Evolutionary conservation across 1,140 invertebrate genomes (phyloP).

Genomic region (Asobara japonica): DNA sequence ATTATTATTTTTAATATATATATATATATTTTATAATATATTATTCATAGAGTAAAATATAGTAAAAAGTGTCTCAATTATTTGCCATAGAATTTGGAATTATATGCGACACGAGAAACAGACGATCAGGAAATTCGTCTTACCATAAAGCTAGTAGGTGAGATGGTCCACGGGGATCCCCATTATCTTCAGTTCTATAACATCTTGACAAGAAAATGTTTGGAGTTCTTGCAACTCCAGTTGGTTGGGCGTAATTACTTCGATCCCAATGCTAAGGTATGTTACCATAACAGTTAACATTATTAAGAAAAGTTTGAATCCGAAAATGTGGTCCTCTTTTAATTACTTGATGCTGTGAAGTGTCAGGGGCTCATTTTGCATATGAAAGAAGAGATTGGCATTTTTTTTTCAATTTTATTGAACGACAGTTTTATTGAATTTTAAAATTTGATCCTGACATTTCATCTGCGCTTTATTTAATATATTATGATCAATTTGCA

Average conservation of each 20-base stretch:
- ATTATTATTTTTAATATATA: not conserved
- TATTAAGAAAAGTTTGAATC: too few species aligned
- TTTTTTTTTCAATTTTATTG: too few species aligned
- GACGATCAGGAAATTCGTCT: constrained; percentile 56
- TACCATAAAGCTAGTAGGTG: constrained; percentile 53
- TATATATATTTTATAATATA: not conserved
- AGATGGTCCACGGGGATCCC: constrained; percentile 55
- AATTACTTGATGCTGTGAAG: too few species aligned
- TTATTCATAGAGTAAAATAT: not conserved
- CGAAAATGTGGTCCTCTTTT: too few species aligned
- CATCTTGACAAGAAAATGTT: constrained; percentile 78
- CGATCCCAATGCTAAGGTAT: constrained; percentile 72
- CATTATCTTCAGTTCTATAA: constrained; percentile 73
- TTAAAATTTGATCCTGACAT: too few species aligned
- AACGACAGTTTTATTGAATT: too few species aligned
- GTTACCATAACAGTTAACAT: too few species aligned
- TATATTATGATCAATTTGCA: too few species aligned
- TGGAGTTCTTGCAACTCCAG: constrained; percentile 72
- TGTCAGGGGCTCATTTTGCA: too few species aligned
- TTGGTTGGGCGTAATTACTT: constrained; percentile 83
- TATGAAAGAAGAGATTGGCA: too few species aligned
- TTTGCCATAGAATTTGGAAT: not conserved
- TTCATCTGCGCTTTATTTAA: too few species aligned
- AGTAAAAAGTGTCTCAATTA: not conserved
- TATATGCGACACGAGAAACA: constrained; percentile 37